Conservation (phyloP, 2,797 vertebrate species). For the Decapterus maruadsi region DNA sequence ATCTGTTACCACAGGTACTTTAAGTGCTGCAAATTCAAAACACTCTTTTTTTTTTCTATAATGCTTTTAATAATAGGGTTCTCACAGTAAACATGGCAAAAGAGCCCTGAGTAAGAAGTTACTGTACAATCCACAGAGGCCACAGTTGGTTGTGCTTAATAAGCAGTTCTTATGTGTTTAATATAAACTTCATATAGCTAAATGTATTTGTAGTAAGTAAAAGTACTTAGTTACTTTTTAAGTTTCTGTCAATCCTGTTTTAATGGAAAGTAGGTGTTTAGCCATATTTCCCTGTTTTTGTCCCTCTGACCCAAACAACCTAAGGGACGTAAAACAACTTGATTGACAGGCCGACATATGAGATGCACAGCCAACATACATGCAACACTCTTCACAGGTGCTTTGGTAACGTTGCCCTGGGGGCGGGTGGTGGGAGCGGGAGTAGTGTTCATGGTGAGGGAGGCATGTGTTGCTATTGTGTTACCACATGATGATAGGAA, state of each 20-base stretch:
- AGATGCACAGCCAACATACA: conserved; percentile 15
- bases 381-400: conserved; percentile 47
- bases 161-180: background rate
- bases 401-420: conserved; percentile 21
- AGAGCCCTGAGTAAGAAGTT: too few species aligned
- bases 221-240: background rate
- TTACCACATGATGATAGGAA: conserved; percentile 61
- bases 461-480: conserved; percentile 51
- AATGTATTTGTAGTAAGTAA: background rate
- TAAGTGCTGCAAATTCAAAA: too few species aligned
- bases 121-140: too few species aligned
- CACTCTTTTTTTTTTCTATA: too few species aligned
- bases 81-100: too few species aligned
- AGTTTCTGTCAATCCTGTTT: background rate
- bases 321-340: background rate
- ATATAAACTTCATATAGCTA: background rate
- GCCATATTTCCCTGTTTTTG: background rate
- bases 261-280: background rate
- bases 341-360: conserved; percentile 10
- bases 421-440: conserved; percentile 3
- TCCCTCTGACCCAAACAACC: background rate
- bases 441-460: conserved; percentile 9
- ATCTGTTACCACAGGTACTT: too few species aligned
- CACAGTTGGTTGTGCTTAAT: background rate
- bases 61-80: too few species aligned